Conservation (phyloP, 2,113 vertebrate genomes). For the Lagopus leucura region DNA sequence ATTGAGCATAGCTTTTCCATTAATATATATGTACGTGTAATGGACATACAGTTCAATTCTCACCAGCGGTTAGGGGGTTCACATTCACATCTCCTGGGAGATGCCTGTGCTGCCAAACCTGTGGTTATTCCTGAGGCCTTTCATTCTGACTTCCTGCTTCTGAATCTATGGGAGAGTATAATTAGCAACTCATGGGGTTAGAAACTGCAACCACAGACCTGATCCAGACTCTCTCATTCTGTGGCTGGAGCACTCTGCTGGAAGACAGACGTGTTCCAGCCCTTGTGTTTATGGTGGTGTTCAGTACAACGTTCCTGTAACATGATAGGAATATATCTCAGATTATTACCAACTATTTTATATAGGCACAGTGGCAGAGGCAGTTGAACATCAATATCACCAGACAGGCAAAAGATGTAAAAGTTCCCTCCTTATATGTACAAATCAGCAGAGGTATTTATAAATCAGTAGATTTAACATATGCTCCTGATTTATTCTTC, state of each 20-base stretch:
- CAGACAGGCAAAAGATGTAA: not conserved
- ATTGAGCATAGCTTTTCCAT: not conserved
- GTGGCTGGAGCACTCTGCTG: not conserved
- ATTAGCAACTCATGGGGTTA: not conserved
- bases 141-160: not conserved
- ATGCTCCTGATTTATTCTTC: not conserved
- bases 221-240: not conserved
- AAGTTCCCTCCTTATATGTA: not conserved
- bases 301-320: not conserved
- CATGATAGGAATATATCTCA: not conserved
- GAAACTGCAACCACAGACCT: not conserved
- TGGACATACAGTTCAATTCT: not conserved
- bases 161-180: not conserved
- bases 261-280: not conserved
- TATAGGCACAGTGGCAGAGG: not conserved
- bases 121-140: fast-evolving
- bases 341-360: not conserved
- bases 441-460: not conserved
- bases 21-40: fast-evolving
- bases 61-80: not conserved
- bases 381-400: not conserved
- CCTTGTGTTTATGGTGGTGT: not conserved
- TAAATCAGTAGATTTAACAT: not conserved
- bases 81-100: fast-evolving
- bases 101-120: not conserved